Percentiles rank a stretch among this genome's conserved stretches.
Evolutionary conservation across 1,140 invertebrate species (phyloP).

Genomic region (Alviniconcha marisindica): DNA sequence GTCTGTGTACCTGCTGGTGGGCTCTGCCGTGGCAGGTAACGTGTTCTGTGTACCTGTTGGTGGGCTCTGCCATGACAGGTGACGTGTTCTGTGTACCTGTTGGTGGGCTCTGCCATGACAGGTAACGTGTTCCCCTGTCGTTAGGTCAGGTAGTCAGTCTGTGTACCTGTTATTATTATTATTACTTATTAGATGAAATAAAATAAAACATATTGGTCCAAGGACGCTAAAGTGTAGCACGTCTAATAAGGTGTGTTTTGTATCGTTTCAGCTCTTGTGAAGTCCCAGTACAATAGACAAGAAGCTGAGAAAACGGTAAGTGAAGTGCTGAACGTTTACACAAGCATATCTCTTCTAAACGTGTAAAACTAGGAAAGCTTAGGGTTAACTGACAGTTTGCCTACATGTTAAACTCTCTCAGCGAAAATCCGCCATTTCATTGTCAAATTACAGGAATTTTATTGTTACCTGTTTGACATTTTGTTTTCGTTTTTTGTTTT

Average conservation of each 20-base stretch:
- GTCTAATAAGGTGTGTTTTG: not conserved
- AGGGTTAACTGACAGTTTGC: too few relatives aligned
- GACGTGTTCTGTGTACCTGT: not conserved
- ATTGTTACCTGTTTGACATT: too few relatives aligned
- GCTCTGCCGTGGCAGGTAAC: not conserved
- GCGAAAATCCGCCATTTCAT: too few relatives aligned
- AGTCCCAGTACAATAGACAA: not conserved
- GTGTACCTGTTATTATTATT: not conserved
- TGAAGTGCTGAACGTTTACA: too few relatives aligned
- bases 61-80: not conserved
- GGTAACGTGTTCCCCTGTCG: not conserved
- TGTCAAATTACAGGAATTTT: too few relatives aligned
- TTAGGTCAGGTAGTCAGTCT: not conserved
- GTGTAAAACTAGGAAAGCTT: too few relatives aligned
- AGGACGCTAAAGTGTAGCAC: not conserved
- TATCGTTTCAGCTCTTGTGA: constrained; percentile 1
- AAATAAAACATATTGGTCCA: not conserved
- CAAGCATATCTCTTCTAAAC: too few relatives aligned
- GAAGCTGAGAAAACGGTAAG: constrained; percentile 9
- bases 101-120: not conserved
- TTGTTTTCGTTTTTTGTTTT: too few relatives aligned
- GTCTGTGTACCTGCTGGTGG: not conserved
- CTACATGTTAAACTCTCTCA: too few relatives aligned
- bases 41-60: not conserved
- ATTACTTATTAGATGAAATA: not conserved